phyloP scores from a whole-genome alignment of 2,113 vertebrate genomes.

The Myotis lucifugus region DNA sequence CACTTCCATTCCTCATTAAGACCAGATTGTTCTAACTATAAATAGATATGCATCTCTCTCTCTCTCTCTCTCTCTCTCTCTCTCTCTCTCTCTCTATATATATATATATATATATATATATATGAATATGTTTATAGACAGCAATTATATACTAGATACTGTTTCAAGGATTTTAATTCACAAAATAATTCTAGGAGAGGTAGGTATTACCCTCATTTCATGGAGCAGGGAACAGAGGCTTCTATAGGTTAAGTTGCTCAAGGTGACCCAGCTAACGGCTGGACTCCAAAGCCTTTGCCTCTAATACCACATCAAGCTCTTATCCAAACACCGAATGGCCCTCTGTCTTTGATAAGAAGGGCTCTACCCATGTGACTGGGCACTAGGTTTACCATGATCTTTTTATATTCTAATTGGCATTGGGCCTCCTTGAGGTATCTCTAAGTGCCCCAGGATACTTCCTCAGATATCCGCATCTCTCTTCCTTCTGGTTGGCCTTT shows the following conservation, averaged over 20 bases:
- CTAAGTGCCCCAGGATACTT: neutral
- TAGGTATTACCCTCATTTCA: neutral
- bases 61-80: too few species aligned
- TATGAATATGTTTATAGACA: neutral
- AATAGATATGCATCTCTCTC: neutral
- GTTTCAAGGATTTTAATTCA: neutral
- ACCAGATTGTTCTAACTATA: neutral
- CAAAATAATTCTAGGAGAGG: neutral
- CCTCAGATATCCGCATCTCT: neutral
- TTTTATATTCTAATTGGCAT: neutral
- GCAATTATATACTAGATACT: neutral
- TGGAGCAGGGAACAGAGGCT: neutral
- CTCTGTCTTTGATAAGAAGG: neutral
- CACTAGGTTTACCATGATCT: neutral
- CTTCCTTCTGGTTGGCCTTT: neutral
- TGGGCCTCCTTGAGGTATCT: neutral
- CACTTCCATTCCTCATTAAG: neutral
- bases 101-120: accelerated
- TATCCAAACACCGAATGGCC: neutral
- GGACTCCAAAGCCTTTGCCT: neutral
- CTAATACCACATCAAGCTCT: neutral
- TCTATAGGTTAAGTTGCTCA: neutral
- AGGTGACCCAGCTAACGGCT: neutral
- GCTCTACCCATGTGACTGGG: neutral
- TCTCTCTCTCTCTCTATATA: too few species aligned